These are phyloP conservation scores for Lithophane semibrunnea DNA, from an alignment of 2,888 invertebrate species.

Conservation along the genomic window DNA sequence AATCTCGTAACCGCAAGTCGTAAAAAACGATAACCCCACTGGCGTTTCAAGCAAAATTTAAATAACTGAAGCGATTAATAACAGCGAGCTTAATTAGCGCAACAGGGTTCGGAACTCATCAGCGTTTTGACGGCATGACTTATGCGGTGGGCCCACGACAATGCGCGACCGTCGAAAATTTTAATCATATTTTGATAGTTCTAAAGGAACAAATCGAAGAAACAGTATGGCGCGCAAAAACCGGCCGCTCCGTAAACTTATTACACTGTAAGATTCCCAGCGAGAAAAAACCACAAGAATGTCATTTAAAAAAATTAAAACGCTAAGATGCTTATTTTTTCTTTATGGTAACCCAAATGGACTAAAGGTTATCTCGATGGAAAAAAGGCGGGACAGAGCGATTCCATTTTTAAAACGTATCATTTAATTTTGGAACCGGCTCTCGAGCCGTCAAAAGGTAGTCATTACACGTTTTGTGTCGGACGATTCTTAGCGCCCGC, in stretches of 20 bases:
- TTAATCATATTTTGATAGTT: conserved; percentile 75
- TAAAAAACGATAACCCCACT: conserved; percentile 84
- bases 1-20: conserved; percentile 85
- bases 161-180: conserved; percentile 77
- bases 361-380: conserved; percentile 89
- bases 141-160: conserved; percentile 79
- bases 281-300: conserved; percentile 89
- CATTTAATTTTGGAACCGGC: conserved; percentile 90
- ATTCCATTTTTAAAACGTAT: conserved; percentile 91
- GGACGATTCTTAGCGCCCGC: conserved; percentile 85
- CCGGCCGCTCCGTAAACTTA: conserved; percentile 81
- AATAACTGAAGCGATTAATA: conserved; percentile 88
- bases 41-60: conserved; percentile 81
- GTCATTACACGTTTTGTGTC: conserved; percentile 89
- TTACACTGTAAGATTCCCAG: conserved; percentile 86
- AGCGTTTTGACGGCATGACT: conserved; percentile 81
- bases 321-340: conserved; percentile 87
- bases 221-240: conserved; percentile 83
- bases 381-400: conserved; percentile 90
- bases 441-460: conserved; percentile 90
- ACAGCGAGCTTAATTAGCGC: conserved; percentile 84
- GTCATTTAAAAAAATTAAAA: conserved; percentile 90
- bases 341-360: conserved; percentile 88
- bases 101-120: conserved; percentile 83
- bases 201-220: conserved; percentile 79